A percentile compares a stretch with the other conserved stretches of the same genome.
Conservation (phyloP, 2,888 invertebrate genomes). For the Sarcophaga carnaria region DNA sequence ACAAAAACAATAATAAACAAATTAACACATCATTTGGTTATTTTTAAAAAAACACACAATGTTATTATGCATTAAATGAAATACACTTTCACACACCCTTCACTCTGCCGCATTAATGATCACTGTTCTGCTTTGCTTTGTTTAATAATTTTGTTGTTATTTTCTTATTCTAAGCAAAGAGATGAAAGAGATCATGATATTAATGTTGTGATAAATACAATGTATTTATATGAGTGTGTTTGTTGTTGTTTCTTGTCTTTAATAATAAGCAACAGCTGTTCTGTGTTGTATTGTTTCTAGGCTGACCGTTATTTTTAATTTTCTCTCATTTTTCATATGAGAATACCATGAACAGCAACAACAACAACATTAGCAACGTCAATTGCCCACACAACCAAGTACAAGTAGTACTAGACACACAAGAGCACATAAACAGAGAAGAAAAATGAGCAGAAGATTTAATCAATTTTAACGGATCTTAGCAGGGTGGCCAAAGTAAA, state of each 20-base stretch:
- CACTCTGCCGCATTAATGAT: too few species aligned
- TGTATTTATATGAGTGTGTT: neutral
- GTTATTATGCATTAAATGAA: constrained; percentile 2
- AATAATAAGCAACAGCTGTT: constrained; percentile 58
- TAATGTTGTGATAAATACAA: neutral
- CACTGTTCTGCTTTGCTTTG: too few species aligned
- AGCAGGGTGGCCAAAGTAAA: too few species aligned
- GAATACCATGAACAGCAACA: neutral
- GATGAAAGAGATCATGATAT: constrained; percentile 3
- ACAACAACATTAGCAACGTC: neutral
- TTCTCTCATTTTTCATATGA: constrained; percentile 18
- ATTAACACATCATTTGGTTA: constrained; percentile 66
- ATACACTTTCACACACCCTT: too few species aligned
- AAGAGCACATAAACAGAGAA: neutral
- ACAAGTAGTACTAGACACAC: neutral
- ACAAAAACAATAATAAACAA: constrained; percentile 48
- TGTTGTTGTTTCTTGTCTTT: constrained; percentile 13
- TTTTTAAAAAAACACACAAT: constrained; percentile 57
- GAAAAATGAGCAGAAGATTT: neutral
- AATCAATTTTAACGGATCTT: neutral
- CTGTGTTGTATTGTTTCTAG: constrained; percentile 24
- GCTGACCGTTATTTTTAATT: constrained; percentile 32
- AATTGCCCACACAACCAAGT: neutral
- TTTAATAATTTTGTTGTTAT: too few species aligned
- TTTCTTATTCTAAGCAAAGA: too few species aligned